Base-by-base conservation (phyloP, 2,113 vertebrate genomes). In the Vidua chalybeata region DNA sequence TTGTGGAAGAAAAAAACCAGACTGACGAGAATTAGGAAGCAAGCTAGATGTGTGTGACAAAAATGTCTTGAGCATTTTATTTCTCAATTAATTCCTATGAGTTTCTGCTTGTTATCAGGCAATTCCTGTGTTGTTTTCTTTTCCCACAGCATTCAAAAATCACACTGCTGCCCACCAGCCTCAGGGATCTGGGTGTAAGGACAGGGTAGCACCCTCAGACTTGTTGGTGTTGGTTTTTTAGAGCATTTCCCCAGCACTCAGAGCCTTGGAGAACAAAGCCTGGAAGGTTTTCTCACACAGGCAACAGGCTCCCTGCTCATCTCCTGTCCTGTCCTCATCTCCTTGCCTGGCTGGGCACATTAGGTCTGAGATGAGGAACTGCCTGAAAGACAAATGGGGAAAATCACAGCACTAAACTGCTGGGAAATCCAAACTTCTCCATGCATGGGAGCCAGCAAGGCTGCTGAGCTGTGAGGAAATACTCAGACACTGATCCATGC, bases 381-480 rank as follows among this genome's bases (percentile, higher is more conserved):
- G 73, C 56, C 84, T 86, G 43, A 59, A 84, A 95, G 80, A 81
- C 56, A 83, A 90, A 95, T 64, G 67, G 81, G 80, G 74, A 86
- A 92, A 96, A 81, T 89, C 46, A 73, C 80, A 84, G 72, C 56
- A 37, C 35, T 89, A 54, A 95, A 71, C 58, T 80, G 84, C 87
- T 26, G 48, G 41, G 72, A 95, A 96, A 94, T 84, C 72, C 85
- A 90, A 64, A 94, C n/a, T 90, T 91, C 71, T 83, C 80, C 68
- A 67, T 74, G 74, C 74, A 58, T 64, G 54, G 89, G 78, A 94
- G 75, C 33, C 72, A 96, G 61, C 31, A 22, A 71, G 54, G 73
- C 74, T 95, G 67, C 67, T 83, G 93, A 68, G 90, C 73, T 89
- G 31, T 39, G 79, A 85, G 78, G 51, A 91, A 92, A 79, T 74